Evolutionary conservation across 2,888 invertebrate species (phyloP).

Genomic region (Coenonympha arcania): DNA sequence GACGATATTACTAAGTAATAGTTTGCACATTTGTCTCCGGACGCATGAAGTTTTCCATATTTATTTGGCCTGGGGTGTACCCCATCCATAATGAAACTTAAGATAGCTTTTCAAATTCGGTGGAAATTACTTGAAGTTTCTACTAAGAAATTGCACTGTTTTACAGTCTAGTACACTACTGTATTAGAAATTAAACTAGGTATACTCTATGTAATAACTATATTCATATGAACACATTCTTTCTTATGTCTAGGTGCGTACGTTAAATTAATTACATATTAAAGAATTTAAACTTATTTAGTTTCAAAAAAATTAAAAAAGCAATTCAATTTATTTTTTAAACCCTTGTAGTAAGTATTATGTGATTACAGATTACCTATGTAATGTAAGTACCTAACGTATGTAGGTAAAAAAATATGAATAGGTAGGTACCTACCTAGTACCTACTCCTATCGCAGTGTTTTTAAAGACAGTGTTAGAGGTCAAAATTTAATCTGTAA

Average conservation of each 20-base stretch:
- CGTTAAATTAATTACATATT: constrained; percentile 45
- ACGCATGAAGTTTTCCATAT: constrained; percentile 10
- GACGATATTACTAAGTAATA: constrained; percentile 1
- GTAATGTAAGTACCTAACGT: too few relatives aligned
- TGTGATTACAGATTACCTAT: too few relatives aligned
- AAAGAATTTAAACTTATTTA: too few relatives aligned
- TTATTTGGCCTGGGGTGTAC: constrained; percentile 10
- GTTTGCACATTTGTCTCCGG: constrained; percentile 21
- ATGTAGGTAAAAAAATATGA: too few relatives aligned
- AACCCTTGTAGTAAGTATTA: too few relatives aligned
- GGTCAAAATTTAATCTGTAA: too few relatives aligned
- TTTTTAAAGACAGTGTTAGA: too few relatives aligned
- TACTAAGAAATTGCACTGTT: constrained; percentile 58
- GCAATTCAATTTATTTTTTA: too few relatives aligned
- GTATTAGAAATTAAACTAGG: constrained; percentile 42
- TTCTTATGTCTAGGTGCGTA: constrained; percentile 64
- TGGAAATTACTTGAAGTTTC: constrained; percentile 24
- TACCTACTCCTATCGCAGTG: too few relatives aligned
- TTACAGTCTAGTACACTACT: constrained; percentile 62
- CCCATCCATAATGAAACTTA: constrained; percentile 19
- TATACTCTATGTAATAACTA: constrained; percentile 62
- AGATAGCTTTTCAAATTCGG: constrained; percentile 18
- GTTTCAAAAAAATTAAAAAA: too few relatives aligned
- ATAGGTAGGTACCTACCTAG: too few relatives aligned
- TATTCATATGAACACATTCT: constrained; percentile 74